phyloP scores from a whole-genome alignment of 2,113 vertebrate species.

The Hydrochoerus hydrochaeris region DNA sequence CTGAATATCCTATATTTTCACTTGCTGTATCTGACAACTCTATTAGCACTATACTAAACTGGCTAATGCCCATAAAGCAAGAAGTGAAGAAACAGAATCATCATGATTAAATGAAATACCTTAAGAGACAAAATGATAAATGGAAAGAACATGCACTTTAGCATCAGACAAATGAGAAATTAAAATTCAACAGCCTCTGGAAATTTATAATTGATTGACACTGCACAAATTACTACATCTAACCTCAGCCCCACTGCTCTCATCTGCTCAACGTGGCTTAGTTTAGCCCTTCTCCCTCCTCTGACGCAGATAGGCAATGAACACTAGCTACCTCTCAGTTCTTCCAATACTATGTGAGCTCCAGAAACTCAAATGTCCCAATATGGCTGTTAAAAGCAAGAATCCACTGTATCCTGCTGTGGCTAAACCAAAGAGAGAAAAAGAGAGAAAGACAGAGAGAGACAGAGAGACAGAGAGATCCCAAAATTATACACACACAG shows the following conservation, averaged over 20 bases:
- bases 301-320: neutral
- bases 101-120: neutral
- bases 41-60: neutral
- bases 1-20: neutral
- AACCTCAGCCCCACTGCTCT: neutral
- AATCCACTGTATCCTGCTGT: neutral
- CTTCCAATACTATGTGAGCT: neutral
- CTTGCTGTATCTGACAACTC: slow-evolving; percentile 10
- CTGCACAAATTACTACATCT: neutral
- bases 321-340: neutral
- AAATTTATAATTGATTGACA: neutral
- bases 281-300: neutral
- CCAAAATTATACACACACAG: neutral
- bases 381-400: neutral
- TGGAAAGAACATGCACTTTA: neutral
- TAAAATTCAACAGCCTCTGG: neutral
- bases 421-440: neutral
- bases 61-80: neutral
- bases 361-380: neutral
- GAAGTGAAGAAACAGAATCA: neutral
- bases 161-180: neutral
- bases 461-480: neutral
- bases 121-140: neutral
- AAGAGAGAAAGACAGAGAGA: too few relatives aligned
- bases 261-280: neutral